Base-by-base conservation (phyloP, 2,888 invertebrate genomes). In the Cancer borealis region DNA sequence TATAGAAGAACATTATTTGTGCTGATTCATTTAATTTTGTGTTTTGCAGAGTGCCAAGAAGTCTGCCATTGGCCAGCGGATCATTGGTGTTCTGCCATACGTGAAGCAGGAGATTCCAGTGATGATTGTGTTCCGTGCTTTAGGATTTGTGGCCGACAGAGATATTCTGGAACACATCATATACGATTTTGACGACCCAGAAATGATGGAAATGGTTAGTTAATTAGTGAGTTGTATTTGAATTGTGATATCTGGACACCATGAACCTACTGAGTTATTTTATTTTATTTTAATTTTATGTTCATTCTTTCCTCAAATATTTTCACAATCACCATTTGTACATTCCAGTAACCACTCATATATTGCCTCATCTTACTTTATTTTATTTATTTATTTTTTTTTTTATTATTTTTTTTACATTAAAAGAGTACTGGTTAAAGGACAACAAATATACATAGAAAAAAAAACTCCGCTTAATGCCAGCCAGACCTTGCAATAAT, bases 21-120 rank as follows among this genome's bases (percentile, higher is more conserved):
- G n/a, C n/a, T 73, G 73, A n/a, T 73, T 10, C 73, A n/a, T 14
- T 10, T 10, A 14, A 47, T 10, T 39, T 88, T 5, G 87, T 93
- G 93, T 92, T 92, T 96, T 96, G 21, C 98, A 99, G 97, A 99
- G 98, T 96, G 98, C 99, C n/a, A 99, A 99, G 96, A 99, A 99
- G 96, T 99, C 99, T 39, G 99, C 99, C 0, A 99, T 99, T 97
- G 99, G 99, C 88, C 99, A 99, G 97, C 97, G 99, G 95, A 99
- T 99, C 95, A 98, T 99, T 96, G 99, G 99, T 1, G 99, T 99
- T 96, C 97, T 99, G 94, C 99, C 99, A 0, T 99, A 99, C 96
- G 99, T 99, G 95, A 99, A 99, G 96, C 99, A 99, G 97, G 99
- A 99, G 97, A 99, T 99, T 96, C 99, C 99, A 0, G 99, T 99